Base-by-base conservation (phyloP, 2,888 invertebrate species). In the Macroteleia sp. region DNA sequence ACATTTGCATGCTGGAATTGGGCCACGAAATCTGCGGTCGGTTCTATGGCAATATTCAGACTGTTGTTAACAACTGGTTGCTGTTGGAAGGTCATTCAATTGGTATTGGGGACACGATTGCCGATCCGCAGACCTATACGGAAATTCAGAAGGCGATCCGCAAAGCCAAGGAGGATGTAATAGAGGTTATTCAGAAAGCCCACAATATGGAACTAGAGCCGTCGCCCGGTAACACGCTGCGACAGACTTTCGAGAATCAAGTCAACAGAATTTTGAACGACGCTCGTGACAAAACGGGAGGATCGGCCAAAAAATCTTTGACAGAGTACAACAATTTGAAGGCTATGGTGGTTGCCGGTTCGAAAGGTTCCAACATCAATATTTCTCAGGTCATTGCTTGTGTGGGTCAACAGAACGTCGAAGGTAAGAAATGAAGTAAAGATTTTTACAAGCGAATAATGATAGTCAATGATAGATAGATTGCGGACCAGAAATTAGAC, bases 341-440 rank as follows among this genome's bases (percentile, higher is more conserved):
- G 92, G 97, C 99, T 93, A 99, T 99, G 99, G 99, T 99, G 91
- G 99, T 99, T 32, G 97, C 99, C 0, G 99, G 99, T 82, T 97
- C 99, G 0, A 99, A 99, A 92, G 99, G 99, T 70, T 99, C 99
- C 57, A 99, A 99, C 91, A 99, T 99, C 94, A 99, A 70, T 28
- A 99, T 99, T 90, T 99, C 99, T 19, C 99, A 99, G 94, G 99
- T 99, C 94, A 99, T 99, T 94, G 99, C 99, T 92, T 99, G 99
- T 94, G 99, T 99, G 87, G 99, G 99, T 2, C 99, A 99, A 92
- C 99, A 99, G 92, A 99, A 99, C 95, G 99, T 99, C 81, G 99
- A 99, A 94, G 99, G 99, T 92, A 41, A 30, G 99, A 99, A 92
- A 99, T 99, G n/a, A n/a, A n/a, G n/a, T n/a, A n/a, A n/a, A n/a